Evolutionary conservation across 2,888 invertebrate genomes (phyloP).

Genomic region (Diloba caeruleocephala): DNA sequence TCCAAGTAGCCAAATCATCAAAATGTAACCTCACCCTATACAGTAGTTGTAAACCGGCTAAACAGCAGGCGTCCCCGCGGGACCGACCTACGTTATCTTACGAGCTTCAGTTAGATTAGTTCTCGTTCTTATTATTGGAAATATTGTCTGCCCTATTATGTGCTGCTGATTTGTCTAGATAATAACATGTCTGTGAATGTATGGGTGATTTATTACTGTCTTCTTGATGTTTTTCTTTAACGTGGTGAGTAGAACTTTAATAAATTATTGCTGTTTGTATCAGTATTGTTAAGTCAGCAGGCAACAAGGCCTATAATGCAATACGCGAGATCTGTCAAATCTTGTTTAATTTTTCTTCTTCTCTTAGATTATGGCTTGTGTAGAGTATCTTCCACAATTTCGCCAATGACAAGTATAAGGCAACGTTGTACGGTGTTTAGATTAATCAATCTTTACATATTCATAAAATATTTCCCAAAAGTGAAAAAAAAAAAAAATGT

Average conservation of each 20-base stretch:
- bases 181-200: conserved; percentile 41
- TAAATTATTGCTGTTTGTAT: conserved; percentile 21
- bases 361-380: too few species aligned
- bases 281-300: conserved; percentile 1
- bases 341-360: too few species aligned
- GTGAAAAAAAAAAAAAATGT: too few species aligned
- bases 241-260: not conserved
- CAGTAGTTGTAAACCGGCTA: conserved; percentile 67
- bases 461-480: too few species aligned
- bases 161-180: conserved; percentile 59
- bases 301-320: too few species aligned
- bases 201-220: conserved; percentile 38
- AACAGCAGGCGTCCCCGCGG: conserved; percentile 73
- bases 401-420: too few species aligned
- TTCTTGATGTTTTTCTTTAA: conserved; percentile 19
- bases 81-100: conserved; percentile 79
- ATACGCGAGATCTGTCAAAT: too few species aligned
- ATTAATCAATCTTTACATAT: too few species aligned
- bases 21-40: conserved; percentile 31
- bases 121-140: conserved; percentile 81
- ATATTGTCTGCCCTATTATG: conserved; percentile 57
- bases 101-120: conserved; percentile 84
- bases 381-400: too few species aligned
- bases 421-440: too few species aligned
- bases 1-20: not conserved